phyloP scores from a whole-genome alignment of 1,140 invertebrate species.

The Cryptotermes secundus region DNA sequence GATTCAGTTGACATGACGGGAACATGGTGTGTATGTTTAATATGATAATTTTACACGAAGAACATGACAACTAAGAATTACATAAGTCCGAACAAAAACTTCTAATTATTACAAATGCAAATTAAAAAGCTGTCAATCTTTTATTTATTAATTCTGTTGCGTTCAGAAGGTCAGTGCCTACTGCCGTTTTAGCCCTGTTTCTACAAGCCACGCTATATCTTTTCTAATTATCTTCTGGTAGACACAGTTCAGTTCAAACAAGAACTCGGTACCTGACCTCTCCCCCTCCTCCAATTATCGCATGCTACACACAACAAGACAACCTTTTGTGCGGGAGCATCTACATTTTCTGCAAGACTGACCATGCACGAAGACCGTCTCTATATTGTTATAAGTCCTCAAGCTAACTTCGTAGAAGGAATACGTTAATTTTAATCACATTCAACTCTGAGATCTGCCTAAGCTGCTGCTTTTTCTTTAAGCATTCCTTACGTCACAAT shows the following conservation, averaged over 20 bases:
- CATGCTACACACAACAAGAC: conserved; percentile 6
- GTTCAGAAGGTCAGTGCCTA: not conserved
- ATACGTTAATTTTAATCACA: conserved; percentile 18
- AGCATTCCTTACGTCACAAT: not conserved
- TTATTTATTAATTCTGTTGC: not conserved
- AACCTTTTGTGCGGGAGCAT: not conserved
- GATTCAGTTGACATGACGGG: not conserved
- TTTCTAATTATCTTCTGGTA: not conserved
- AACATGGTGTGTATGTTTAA: not conserved
- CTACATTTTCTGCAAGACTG: conserved; percentile 4
- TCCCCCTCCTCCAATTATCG: not conserved
- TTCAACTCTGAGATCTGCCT: not conserved
- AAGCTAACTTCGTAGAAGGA: not conserved
- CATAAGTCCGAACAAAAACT: not conserved
- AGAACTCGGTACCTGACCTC: not conserved
- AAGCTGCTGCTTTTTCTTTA: not conserved
- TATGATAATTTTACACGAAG: conserved; percentile 1
- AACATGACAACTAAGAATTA: not conserved
- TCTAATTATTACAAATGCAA: conserved; percentile 20
- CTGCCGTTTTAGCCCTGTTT: not conserved
- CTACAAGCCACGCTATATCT: not conserved
- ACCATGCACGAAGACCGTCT: not conserved
- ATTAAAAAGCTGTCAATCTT: not conserved
- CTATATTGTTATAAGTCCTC: not conserved
- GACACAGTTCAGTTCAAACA: not conserved